Percentiles rank a stretch among this genome's conserved stretches.
phyloP scores from a whole-genome alignment of 1,140 invertebrate genomes.

The Papilio glaucus region DNA sequence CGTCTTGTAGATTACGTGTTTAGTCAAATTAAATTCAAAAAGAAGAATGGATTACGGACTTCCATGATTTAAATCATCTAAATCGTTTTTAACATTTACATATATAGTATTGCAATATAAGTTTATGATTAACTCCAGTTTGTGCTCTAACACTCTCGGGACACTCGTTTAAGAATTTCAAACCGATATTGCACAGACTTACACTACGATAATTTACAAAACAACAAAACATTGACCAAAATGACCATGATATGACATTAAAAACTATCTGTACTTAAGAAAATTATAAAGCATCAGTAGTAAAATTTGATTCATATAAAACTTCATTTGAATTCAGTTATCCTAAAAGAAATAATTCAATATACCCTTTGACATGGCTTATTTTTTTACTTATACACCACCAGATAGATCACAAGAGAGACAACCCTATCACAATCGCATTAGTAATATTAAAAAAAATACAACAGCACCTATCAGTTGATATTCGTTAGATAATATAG shows the following conservation, averaged over 20 bases:
- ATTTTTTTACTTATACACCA: slow-evolving; percentile 65
- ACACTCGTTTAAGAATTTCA: slow-evolving; percentile 33
- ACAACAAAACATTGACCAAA: slow-evolving; percentile 61
- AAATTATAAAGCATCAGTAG: slow-evolving; percentile 72
- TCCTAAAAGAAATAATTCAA: slow-evolving; percentile 77
- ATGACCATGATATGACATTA: slow-evolving; percentile 76
- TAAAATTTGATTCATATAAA: slow-evolving; percentile 79
- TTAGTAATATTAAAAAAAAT: slow-evolving; percentile 77
- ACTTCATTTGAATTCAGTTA: slow-evolving; percentile 73
- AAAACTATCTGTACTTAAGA: slow-evolving; percentile 78
- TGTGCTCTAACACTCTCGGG: slow-evolving; percentile 51
- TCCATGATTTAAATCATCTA: background rate
- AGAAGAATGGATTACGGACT: background rate
- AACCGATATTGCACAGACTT: slow-evolving; percentile 48
- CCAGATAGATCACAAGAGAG: slow-evolving; percentile 71
- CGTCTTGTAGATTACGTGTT: background rate
- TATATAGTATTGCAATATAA: slow-evolving; percentile 34
- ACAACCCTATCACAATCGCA: slow-evolving; percentile 73
- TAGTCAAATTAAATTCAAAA: background rate
- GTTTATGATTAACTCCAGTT: slow-evolving; percentile 38
- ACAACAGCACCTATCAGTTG: slow-evolving; percentile 79
- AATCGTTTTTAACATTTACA: slow-evolving; percentile 14
- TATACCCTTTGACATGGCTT: slow-evolving; percentile 81
- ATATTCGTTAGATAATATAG: slow-evolving; percentile 72
- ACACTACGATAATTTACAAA: slow-evolving; percentile 67